Evolutionary conservation across 2,113 vertebrate species (phyloP), one percentile per base, ranked within the genome.

Genomic region (Lophura nycthemera): DNA sequence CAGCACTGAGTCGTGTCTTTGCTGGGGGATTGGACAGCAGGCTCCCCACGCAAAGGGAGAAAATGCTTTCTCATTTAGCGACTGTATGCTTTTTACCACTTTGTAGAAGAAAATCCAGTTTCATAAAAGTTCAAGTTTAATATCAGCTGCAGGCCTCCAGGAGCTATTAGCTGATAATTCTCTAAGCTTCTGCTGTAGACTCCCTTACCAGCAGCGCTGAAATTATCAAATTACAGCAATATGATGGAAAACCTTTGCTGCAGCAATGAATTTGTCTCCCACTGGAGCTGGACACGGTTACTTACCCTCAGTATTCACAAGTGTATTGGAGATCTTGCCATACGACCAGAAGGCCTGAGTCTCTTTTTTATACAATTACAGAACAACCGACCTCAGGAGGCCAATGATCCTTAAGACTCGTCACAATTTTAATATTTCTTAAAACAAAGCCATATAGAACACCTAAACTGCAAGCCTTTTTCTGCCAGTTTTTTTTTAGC

Each of bases 101-200:
- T 80, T 43, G 67, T 38, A 59, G 89, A 56, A 88, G 78, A 82
- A 96, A 96, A 92, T 67, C 50, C 12, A 0, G 81, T 83, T 92
- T 92, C 91, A 86, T 74, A 30, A 54, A 91, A 87, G 84, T 87
- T 79, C 60, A 60, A 50, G 86, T 93, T 96, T 88, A 95, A 74
- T 92, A 95, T 74, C 78, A 83, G 84, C 94, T 85, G 82, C 91
- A 87, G 87, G 64, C 75, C 84, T 95, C 60, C 91, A 91, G 87
- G 84, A 96, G 82, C 89, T 89, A 92, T 96, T 95, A 95, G 84
- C 45, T 76, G 75, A 47, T 92, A 94, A 96, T 94, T 92, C 89
- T 85, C 78, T 42, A 61, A 93, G 92, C 87, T 96, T 92, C 92
- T 60, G 47, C 91, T 83, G 80, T 5, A 70, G 78, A 66, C 6